These are phyloP conservation scores for Calycopis cecrops DNA, from an alignment of 1,140 invertebrate genomes.

Conservation along the genomic window DNA sequence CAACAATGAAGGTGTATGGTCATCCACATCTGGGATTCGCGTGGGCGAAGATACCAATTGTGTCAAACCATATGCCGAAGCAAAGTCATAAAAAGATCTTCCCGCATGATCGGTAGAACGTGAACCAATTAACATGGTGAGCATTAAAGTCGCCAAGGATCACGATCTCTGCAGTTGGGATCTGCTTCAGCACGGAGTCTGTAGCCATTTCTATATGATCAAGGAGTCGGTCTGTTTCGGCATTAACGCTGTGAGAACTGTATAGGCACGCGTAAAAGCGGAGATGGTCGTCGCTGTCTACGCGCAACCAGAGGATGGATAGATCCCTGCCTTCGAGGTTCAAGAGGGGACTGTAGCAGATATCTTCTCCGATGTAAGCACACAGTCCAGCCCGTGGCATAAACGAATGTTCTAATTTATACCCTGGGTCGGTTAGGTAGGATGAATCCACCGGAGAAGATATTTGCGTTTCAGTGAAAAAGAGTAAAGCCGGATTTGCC, in stretches of 20 bases:
- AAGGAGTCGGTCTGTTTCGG: conserved; percentile 13
- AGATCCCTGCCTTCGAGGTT: conserved; percentile 16
- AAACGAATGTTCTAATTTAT: too few relatives aligned
- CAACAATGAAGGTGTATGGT: neutral
- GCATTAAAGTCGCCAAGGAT: conserved; percentile 14
- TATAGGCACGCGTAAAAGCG: conserved; percentile 27
- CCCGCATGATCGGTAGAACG: conserved; percentile 13
- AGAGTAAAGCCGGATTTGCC: too few relatives aligned
- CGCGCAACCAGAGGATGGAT: conserved; percentile 17
- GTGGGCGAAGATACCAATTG: conserved; percentile 14
- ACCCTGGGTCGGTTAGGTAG: too few relatives aligned
- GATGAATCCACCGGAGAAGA: too few relatives aligned
- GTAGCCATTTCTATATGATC: conserved; percentile 14
- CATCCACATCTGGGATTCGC: neutral
- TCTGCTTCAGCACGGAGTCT: conserved; percentile 13
- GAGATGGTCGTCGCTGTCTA: conserved; percentile 15
- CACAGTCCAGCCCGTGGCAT: too few relatives aligned
- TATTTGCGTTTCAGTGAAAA: too few relatives aligned
- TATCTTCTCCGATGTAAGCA: too few relatives aligned
- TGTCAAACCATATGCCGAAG: conserved; percentile 15
- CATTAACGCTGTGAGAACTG: conserved; percentile 19
- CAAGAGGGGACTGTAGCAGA: too few relatives aligned
- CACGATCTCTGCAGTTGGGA: conserved; percentile 14
- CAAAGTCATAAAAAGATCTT: conserved; percentile 16
- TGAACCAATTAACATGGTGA: conserved; percentile 1